phyloP scores from a whole-genome alignment of 2,113 vertebrate species.

The rabbit (Oryctolagus cuniculus) region mOryCun1.1 NC_091435.1:8586501-8587000 shows the following conservation, averaged over 20 bases:
- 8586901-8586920: background rate
- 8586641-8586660: too few species aligned
- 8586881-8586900: fast-evolving
- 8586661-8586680: background rate
- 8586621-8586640: too few species aligned
- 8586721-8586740: background rate
- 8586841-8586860: too few species aligned
- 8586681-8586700: background rate
- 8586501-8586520: too few species aligned
- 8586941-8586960: too few species aligned
- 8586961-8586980: too few species aligned
- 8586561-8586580: too few species aligned
- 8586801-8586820: background rate
- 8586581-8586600: too few species aligned
- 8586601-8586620: too few species aligned
- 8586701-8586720: background rate
- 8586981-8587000: too few species aligned
- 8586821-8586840: background rate
- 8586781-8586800: background rate
- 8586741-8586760: background rate
- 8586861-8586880: background rate
- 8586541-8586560: too few species aligned
- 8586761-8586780: background rate
- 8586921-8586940: fast-evolving
- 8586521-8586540: too few species aligned